These are phyloP conservation scores for Lottia scabra DNA, from an alignment of 2,888 invertebrate species.

Conservation along the genomic window DNA sequence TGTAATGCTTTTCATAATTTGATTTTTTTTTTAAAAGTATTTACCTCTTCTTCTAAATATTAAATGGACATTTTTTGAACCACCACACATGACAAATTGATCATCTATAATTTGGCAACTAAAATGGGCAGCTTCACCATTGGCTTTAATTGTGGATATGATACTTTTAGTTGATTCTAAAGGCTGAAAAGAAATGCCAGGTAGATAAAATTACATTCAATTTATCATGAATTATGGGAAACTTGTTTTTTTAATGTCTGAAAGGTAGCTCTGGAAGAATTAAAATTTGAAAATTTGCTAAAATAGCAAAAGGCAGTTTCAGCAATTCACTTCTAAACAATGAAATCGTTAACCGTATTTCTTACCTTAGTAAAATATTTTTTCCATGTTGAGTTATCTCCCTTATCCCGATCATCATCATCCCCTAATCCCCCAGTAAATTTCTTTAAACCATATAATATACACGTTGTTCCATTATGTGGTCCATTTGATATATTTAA, in stretches of 20 bases:
- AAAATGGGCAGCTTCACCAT: slow-evolving; percentile 71
- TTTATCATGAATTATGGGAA: too few relatives aligned
- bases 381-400: slow-evolving; percentile 67
- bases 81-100: slow-evolving; percentile 63
- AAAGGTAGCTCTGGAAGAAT: too few relatives aligned
- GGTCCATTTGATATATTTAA: slow-evolving; percentile 54
- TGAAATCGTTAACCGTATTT: too few relatives aligned
- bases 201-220: background rate
- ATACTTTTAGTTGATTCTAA: slow-evolving; percentile 51
- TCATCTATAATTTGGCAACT: slow-evolving; percentile 64
- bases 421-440: slow-evolving; percentile 71
- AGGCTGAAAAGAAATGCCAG: slow-evolving; percentile 42
- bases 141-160: slow-evolving; percentile 66
- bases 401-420: slow-evolving; percentile 68
- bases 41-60: slow-evolving; percentile 63
- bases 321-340: too few relatives aligned
- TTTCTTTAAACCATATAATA: slow-evolving; percentile 70
- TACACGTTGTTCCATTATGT: slow-evolving; percentile 44
- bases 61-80: slow-evolving; percentile 71
- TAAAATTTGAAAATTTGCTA: too few relatives aligned
- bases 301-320: too few relatives aligned
- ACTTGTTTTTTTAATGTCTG: too few relatives aligned
- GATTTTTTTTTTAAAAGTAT: background rate
- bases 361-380: slow-evolving; percentile 68
- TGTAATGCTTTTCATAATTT: too few relatives aligned